A percentile compares a stretch with the other conserved stretches of the same genome.
Conservation (phyloP, 2,888 invertebrate genomes). For the Physocephala rufipes region DNA sequence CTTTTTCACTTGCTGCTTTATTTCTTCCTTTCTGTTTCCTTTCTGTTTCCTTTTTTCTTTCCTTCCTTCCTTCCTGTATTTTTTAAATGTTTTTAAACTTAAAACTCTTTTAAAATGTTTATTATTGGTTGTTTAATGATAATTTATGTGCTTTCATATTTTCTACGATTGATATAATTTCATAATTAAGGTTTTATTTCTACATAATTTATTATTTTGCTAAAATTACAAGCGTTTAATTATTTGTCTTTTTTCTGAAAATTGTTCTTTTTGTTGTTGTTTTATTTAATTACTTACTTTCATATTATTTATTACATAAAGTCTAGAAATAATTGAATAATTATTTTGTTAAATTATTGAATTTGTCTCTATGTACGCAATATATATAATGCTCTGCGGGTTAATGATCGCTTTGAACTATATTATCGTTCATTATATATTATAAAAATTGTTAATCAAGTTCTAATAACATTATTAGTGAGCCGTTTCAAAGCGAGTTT, state of each 20-base stretch:
- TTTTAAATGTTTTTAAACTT: too few species aligned
- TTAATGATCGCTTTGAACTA: slow-evolving; percentile 2
- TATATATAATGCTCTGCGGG: background rate
- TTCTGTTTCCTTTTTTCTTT: background rate
- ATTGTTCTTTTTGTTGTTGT: slow-evolving; percentile 10
- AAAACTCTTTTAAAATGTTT: too few species aligned
- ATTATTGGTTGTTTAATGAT: too few species aligned
- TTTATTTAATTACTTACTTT: background rate
- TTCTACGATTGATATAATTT: too few species aligned
- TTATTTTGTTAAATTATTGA: background rate
- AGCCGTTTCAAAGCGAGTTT: too few species aligned
- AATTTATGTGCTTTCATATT: too few species aligned
- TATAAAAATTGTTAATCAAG: too few species aligned
- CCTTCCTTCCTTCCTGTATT: background rate
- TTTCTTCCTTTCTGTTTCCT: background rate
- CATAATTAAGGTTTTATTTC: background rate
- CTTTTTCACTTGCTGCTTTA: background rate
- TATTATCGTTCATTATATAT: too few species aligned
- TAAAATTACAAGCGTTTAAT: slow-evolving; percentile 13
- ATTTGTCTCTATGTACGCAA: slow-evolving; percentile 1
- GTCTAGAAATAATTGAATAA: background rate
- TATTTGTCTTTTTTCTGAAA: slow-evolving; percentile 2
- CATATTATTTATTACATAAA: slow-evolving; percentile 8
- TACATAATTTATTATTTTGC: background rate
- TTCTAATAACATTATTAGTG: too few species aligned